phyloP scores from a whole-genome alignment of 2,113 vertebrate species.

The Lepus europaeus region DNA sequence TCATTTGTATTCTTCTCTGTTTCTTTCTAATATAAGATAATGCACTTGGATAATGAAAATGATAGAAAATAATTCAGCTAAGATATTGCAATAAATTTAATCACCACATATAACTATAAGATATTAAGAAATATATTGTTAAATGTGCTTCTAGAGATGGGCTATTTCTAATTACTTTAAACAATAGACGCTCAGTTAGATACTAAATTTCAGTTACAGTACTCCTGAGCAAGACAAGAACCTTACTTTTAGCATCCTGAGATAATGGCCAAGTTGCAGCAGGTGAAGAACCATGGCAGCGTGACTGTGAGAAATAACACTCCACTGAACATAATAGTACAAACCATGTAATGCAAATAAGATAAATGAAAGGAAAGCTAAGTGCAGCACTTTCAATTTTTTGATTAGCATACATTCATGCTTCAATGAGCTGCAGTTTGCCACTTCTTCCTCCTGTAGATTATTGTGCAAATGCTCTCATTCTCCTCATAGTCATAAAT shows the following conservation, averaged over 20 bases:
- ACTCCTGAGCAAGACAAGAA: conserved; percentile 23
- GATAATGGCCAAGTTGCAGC: background rate
- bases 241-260: background rate
- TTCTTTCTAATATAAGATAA: background rate
- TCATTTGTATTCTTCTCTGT: background rate
- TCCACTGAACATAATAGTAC: background rate
- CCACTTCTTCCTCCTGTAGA: background rate
- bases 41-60: background rate
- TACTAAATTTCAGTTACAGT: conserved; percentile 47
- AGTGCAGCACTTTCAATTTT: background rate
- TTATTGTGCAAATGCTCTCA: background rate
- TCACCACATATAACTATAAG: background rate
- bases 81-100: conserved; percentile 38
- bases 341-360: background rate
- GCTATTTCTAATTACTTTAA: conserved; percentile 38
- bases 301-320: background rate
- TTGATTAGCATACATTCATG: conserved; percentile 63
- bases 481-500: background rate
- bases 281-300: conserved; percentile 6
- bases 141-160: background rate
- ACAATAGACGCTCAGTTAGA: background rate
- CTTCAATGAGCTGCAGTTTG: background rate
- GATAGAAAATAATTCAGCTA: background rate
- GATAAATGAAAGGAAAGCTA: background rate
- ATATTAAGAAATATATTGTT: conserved; percentile 54